Base-by-base conservation (phyloP, 2,888 invertebrate species). In the Cephus pygmeus region DNA sequence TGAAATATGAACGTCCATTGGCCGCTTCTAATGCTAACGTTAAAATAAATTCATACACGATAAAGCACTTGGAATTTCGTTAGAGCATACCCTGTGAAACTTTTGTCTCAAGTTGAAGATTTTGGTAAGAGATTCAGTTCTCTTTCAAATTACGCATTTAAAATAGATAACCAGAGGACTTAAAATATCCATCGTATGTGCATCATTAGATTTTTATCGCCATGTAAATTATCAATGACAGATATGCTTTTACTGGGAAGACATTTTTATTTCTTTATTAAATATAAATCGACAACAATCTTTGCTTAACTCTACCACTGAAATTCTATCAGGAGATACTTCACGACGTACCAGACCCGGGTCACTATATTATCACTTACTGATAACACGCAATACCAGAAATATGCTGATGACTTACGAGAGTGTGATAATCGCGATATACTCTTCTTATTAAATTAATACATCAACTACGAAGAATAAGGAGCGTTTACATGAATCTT, bases 341-440 rank as follows among this genome's bases (percentile, higher is more conserved):
- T 34, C 71, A 34, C 56, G 69, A 73, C 69, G 69, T 75, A 35
- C 76, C 78, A 73, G 76, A 75, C 79, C 69, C 74, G 79, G 79
- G 79, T 79, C 79, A 76, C 69, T 76, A 31, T 74, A 76, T 74
- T 79, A 76, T 73, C 73, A 33, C 69, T 69, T 56, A n/a, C 36
- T 68, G 79, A 79, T 79, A 79, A 79, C 56, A 56, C 34, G 33
- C 68, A 69, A 74, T 33, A 76, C 69, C 75, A 34, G 69, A 76
- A 76, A 73, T 79, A 69, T 68, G 33, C 6, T 56, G 9, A 9
- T 15, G 40, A 23, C 40, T 56, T 23, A 56, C 23, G 40, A 56
- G 23, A 56, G 40, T 56, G 40, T 56, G 40, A 56, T 56, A 23
- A 56, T 56, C 40, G 40, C 40, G 40, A 56, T 56, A 23, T 56